phyloP scores from a whole-genome alignment of 2,797 vertebrate genomes.

The Morus bassanus region DNA sequence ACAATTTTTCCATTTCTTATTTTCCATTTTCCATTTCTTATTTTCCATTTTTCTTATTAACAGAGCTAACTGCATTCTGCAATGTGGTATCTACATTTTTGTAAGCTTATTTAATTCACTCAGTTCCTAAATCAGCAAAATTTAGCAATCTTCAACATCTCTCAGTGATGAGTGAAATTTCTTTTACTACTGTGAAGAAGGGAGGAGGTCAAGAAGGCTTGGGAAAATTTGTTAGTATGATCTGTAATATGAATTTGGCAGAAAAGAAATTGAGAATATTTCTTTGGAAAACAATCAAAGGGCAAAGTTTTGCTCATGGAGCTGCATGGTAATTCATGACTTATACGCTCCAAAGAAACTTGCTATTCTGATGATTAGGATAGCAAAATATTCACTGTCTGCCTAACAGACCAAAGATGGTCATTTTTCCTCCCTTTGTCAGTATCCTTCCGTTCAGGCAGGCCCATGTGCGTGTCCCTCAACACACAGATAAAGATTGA shows the following conservation, averaged over 20 bases:
- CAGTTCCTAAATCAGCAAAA: conserved; percentile 46
- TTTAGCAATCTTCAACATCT: conserved; percentile 11
- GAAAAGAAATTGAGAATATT: conserved; percentile 61
- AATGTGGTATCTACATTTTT: conserved; percentile 9
- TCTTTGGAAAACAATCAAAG: conserved; percentile 69
- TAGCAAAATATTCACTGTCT: conserved; percentile 29
- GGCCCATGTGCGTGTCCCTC: not conserved
- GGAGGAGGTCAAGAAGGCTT: conserved; percentile 63
- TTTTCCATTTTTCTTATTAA: not conserved
- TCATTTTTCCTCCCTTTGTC: not conserved
- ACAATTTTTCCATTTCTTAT: not conserved
- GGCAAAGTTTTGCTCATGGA: conserved; percentile 54
- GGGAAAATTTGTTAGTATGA: conserved; percentile 60
- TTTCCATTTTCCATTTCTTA: too few species aligned
- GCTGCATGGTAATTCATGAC: conserved; percentile 27
- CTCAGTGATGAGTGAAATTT: conserved; percentile 18
- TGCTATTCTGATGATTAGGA: conserved; percentile 10
- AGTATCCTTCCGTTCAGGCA: not conserved
- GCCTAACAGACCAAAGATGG: conserved; percentile 48
- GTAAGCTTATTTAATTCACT: conserved; percentile 22
- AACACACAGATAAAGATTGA: not conserved
- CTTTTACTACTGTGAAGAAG: conserved; percentile 28
- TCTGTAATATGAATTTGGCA: conserved; percentile 57
- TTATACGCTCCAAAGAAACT: conserved; percentile 33
- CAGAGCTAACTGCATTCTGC: not conserved